These are phyloP conservation scores for Onthophagus sagittarius DNA, from an alignment of 2,888 invertebrate species.

Conservation along the genomic window DNA sequence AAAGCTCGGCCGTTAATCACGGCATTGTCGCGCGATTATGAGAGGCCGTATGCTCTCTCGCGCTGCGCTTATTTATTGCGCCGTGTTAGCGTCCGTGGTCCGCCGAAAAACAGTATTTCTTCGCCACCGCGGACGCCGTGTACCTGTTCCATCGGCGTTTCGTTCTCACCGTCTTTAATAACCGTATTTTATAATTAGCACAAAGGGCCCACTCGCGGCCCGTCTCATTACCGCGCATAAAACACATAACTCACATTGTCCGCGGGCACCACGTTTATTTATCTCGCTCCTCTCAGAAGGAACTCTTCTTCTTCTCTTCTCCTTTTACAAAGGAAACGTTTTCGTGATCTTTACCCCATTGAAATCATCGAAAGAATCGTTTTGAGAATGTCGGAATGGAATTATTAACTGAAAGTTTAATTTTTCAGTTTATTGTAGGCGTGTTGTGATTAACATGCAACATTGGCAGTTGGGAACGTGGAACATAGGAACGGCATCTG, in stretches of 20 bases:
- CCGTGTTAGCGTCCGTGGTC: constrained; percentile 31
- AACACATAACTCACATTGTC: constrained; percentile 21
- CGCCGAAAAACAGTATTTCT: constrained; percentile 34
- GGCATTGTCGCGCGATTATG: neutral
- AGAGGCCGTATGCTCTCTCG: constrained; percentile 3
- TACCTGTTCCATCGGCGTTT: constrained; percentile 16
- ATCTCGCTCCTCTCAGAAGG: neutral
- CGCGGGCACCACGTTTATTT: neutral
- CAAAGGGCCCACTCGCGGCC: constrained; percentile 23
- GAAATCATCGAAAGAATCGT: neutral
- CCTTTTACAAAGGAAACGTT: neutral
- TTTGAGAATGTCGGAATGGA: neutral
- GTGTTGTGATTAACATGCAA: neutral
- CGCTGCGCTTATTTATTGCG: constrained; percentile 31
- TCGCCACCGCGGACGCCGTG: neutral
- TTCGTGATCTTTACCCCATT: neutral
- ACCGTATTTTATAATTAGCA: constrained; percentile 27
- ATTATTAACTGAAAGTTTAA: neutral
- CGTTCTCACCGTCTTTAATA: constrained; percentile 29
- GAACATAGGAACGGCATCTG: neutral
- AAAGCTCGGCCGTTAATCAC: neutral
- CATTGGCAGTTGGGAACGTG: neutral
- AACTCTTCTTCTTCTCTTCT: no score
- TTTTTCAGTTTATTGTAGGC: neutral
- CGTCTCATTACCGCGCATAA: constrained; percentile 19